These are phyloP conservation scores for Cephus nigrinus DNA, from an alignment of 2,888 invertebrate genomes.

Conservation along the genomic window DNA sequence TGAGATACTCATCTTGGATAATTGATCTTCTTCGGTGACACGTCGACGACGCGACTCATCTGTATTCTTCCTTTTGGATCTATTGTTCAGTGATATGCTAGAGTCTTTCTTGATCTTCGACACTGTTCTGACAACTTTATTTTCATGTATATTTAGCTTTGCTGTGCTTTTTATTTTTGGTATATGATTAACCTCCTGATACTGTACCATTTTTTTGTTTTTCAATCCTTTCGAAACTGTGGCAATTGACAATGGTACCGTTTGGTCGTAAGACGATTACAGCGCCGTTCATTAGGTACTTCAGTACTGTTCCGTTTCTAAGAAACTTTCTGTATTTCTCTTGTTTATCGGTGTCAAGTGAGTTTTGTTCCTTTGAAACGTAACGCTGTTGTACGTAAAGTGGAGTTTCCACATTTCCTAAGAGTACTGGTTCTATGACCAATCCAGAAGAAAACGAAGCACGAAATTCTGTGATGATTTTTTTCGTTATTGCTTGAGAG, in stretches of 20 bases:
- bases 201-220: neutral
- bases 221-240: slow-evolving; percentile 29
- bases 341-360: slow-evolving; percentile 27
- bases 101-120: neutral
- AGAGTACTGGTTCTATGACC: slow-evolving; percentile 40
- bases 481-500: neutral
- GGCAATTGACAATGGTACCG: slow-evolving; percentile 48
- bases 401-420: slow-evolving; percentile 40
- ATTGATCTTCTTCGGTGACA: neutral
- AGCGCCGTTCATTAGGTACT: slow-evolving; percentile 48
- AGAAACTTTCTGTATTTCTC: slow-evolving; percentile 52
- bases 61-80: neutral
- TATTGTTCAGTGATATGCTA: neutral
- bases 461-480: slow-evolving; percentile 29
- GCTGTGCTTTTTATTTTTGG: neutral
- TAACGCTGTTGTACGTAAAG: slow-evolving; percentile 54
- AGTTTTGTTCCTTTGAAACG: slow-evolving; percentile 34
- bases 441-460: slow-evolving; percentile 53
- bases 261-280: slow-evolving; percentile 53
- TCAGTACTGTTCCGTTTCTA: slow-evolving; percentile 55
- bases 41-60: neutral
- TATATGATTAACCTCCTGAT: neutral
- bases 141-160: neutral
- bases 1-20: neutral
- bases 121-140: neutral